Conservation (phyloP, 2,888 invertebrate species). For the Pedicia rivosa region DNA sequence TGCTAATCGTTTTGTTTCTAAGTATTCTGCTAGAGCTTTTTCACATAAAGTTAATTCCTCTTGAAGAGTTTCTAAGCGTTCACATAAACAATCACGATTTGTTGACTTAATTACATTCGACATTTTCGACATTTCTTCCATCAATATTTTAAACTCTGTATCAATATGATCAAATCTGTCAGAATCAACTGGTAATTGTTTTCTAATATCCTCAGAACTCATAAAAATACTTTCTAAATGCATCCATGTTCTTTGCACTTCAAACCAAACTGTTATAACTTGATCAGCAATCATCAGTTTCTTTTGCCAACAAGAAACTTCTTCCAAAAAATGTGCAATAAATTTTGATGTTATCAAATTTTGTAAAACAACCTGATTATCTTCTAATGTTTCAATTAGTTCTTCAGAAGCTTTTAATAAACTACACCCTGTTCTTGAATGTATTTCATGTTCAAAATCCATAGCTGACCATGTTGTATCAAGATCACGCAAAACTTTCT, state of each 20-base stretch:
- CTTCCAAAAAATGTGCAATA: slow-evolving; percentile 87
- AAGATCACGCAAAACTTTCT: slow-evolving; percentile 80
- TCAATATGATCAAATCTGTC: slow-evolving; percentile 85
- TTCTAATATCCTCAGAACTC: slow-evolving; percentile 92
- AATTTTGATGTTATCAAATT: slow-evolving; percentile 94
- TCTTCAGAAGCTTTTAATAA: slow-evolving; percentile 85
- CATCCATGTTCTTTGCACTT: slow-evolving; percentile 94
- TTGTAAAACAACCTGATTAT: slow-evolving; percentile 90
- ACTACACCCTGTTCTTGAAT: slow-evolving; percentile 72
- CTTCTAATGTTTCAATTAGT: slow-evolving; percentile 90
- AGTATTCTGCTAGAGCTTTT: slow-evolving; percentile 90
- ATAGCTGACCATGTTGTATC: slow-evolving; percentile 79
- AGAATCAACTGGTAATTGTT: slow-evolving; percentile 87
- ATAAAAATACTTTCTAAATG: slow-evolving; percentile 96
- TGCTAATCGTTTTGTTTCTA: slow-evolving; percentile 89
- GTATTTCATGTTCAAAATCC: slow-evolving; percentile 84
- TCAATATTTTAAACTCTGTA: slow-evolving; percentile 63
- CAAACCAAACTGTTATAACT: slow-evolving; percentile 84
- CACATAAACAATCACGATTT: slow-evolving; percentile 66
- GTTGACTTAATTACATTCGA: slow-evolving; percentile 81
- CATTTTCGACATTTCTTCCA: slow-evolving; percentile 29
- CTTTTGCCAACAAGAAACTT: slow-evolving; percentile 89
- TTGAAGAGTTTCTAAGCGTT: slow-evolving; percentile 66
- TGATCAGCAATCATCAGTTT: slow-evolving; percentile 87
- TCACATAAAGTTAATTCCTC: slow-evolving; percentile 80